Evolutionary conservation across 2,113 vertebrate genomes (phyloP).

Genomic region (Mandrillus leucophaeus): DNA sequence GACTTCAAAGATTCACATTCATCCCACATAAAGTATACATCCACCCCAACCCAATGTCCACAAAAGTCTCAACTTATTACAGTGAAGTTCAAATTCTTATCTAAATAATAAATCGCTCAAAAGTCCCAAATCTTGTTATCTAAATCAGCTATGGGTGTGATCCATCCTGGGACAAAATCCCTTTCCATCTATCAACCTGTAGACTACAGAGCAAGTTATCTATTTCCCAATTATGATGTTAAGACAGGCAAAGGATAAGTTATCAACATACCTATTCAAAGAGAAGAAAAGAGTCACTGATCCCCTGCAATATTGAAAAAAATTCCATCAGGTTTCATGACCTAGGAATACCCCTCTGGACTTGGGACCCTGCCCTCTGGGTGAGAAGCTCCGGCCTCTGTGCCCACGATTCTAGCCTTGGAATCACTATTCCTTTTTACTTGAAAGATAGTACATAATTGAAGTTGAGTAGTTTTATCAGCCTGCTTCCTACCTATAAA

Average conservation of each 20-base stretch:
- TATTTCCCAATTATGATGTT: background rate
- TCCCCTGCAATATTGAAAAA: background rate
- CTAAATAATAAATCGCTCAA: background rate
- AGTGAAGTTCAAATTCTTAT: background rate
- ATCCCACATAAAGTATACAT: background rate
- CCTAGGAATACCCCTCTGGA: background rate
- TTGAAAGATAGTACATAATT: background rate
- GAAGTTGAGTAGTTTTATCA: background rate
- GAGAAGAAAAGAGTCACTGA: background rate
- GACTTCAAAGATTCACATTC: background rate
- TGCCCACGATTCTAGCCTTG: too few relatives aligned
- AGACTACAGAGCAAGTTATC: background rate
- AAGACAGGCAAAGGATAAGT: too few relatives aligned
- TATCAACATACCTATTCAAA: background rate
- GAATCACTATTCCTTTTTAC: background rate
- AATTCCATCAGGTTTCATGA: background rate
- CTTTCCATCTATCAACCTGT: background rate
- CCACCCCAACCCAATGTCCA: background rate
- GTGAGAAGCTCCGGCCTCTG: background rate
- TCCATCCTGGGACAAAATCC: background rate
- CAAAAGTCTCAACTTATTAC: background rate
- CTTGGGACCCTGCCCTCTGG: background rate
- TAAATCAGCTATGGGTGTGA: background rate
- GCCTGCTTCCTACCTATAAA: background rate
- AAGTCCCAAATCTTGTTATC: background rate